Conservation (phyloP, 2,888 invertebrate genomes). For the Leptopilina myrica region DNA sequence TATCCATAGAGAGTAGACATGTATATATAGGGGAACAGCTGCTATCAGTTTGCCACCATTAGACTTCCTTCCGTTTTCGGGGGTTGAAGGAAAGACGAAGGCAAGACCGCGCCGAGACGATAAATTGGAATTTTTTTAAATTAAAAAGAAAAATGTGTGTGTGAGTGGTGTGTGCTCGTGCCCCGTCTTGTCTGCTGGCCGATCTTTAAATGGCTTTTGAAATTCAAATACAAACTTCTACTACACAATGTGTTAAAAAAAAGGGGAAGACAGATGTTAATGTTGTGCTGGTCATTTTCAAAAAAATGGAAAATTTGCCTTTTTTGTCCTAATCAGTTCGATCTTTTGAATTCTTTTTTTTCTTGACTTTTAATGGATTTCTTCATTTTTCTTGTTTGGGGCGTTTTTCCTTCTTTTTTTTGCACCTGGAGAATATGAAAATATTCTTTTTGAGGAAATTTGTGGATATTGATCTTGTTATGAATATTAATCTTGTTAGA, state of each 20-base stretch:
- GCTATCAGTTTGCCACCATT: constrained; percentile 63
- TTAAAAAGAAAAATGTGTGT: neutral
- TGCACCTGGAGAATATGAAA: too few relatives aligned
- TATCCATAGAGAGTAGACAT: constrained; percentile 38
- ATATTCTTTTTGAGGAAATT: too few relatives aligned
- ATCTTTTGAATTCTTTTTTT: too few relatives aligned
- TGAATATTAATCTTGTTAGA: too few relatives aligned
- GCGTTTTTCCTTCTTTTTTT: too few relatives aligned
- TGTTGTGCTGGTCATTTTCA: too few relatives aligned
- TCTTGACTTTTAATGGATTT: too few relatives aligned
- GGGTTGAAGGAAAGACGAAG: neutral
- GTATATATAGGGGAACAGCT: constrained; percentile 61
- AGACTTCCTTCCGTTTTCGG: constrained; percentile 32
- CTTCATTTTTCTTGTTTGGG: too few relatives aligned
- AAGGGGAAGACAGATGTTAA: neutral
- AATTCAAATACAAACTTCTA: neutral
- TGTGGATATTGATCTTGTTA: too few relatives aligned
- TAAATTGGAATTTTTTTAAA: constrained; percentile 6
- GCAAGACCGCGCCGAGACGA: neutral
- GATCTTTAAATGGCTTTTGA: constrained; percentile 29
- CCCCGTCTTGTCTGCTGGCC: constrained; percentile 12
- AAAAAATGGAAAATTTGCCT: too few relatives aligned
- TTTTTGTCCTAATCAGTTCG: too few relatives aligned
- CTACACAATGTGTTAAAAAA: neutral
- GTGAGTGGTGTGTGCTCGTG: too few relatives aligned